Conservation (phyloP, 2,113 vertebrate genomes). For the Sus scrofa region T2T-Sscrofa CM000817.6:36563001-36563500, state of each 20-base stretch:
- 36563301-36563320: background rate
- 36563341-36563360: background rate
- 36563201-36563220: background rate
- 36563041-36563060: slow-evolving; percentile 80
- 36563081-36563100: slow-evolving; percentile 81
- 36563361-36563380: background rate
- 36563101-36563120: slow-evolving; percentile 81
- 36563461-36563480: background rate
- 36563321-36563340: background rate
- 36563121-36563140: slow-evolving; percentile 81
- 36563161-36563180: slow-evolving; percentile 61
- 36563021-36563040: slow-evolving; percentile 84
- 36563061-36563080: slow-evolving; percentile 76
- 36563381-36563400: background rate
- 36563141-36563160: slow-evolving; percentile 79
- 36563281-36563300: background rate
- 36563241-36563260: background rate
- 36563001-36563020: slow-evolving; percentile 85
- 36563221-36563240: slow-evolving; percentile 52
- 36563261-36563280: background rate
- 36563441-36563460: background rate
- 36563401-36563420: background rate
- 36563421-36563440: accelerated
- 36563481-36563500: background rate
- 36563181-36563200: slow-evolving; percentile 75